Evolutionary conservation across 2,797 vertebrate species (phyloP).

Genomic region (Tamandua tetradactyla): DNA sequence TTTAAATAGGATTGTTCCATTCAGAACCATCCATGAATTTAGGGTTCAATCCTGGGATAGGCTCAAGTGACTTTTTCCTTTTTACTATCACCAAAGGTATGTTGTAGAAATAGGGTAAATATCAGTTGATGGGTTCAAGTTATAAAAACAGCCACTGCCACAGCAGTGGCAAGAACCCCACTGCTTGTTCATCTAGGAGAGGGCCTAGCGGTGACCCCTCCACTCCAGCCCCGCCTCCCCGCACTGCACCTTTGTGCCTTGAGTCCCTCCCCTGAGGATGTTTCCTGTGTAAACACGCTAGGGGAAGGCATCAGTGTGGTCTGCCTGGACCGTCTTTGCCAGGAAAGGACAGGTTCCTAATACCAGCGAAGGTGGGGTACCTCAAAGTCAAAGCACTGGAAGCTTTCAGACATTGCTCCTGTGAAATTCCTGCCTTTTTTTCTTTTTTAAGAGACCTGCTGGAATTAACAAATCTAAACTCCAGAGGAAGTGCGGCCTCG

Average conservation of each 20-base stretch:
- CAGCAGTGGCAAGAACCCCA: neutral
- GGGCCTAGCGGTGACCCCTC: neutral
- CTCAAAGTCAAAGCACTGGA: neutral
- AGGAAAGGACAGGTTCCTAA: neutral
- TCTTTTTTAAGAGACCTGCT: neutral
- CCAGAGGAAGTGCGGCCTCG: neutral
- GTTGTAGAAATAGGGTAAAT: neutral
- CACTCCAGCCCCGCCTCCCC: neutral
- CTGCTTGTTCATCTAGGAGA: neutral
- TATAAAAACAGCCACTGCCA: neutral
- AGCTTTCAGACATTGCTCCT: neutral
- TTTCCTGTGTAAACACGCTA: neutral
- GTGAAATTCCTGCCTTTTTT: no score
- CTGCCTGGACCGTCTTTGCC: neutral
- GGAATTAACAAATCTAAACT: neutral
- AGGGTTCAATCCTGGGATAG: slow-evolving; percentile 1
- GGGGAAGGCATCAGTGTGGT: neutral
- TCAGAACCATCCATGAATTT: slow-evolving; percentile 26
- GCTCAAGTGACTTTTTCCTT: neutral
- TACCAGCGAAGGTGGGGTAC: neutral
- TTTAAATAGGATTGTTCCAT: neutral
- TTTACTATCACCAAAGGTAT: neutral
- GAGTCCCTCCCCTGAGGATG: neutral
- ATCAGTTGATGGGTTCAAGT: neutral
- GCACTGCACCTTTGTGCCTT: neutral